phyloP scores from a whole-genome alignment of 2,797 vertebrate genomes.

The Petrocephalus schoutedeni region DNA sequence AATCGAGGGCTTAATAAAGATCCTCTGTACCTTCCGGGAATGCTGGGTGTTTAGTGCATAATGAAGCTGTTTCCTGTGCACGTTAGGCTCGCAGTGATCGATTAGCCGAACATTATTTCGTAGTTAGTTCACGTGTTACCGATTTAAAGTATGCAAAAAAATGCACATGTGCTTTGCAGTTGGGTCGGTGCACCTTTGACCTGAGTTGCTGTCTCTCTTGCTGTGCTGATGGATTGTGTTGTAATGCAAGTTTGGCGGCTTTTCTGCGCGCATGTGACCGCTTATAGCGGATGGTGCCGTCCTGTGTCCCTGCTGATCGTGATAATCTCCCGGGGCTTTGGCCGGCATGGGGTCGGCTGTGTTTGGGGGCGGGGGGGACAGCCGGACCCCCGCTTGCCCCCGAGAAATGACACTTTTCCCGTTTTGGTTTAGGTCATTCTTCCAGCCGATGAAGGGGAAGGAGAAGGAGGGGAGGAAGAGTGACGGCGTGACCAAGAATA shows the following conservation, averaged over 20 bases:
- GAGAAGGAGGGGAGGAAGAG: constrained; percentile 51
- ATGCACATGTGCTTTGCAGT: neutral
- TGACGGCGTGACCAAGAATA: constrained; percentile 42
- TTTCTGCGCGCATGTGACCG: neutral
- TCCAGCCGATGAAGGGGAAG: constrained; percentile 57
- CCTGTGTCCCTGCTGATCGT: neutral
- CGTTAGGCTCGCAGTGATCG: neutral
- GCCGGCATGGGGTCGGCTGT: neutral
- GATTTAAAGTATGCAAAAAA: neutral
- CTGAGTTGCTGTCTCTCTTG: neutral
- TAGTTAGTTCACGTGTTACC: neutral
- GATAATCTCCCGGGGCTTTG: neutral
- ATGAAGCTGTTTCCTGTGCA: neutral
- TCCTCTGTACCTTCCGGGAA: neutral
- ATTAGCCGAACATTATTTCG: neutral
- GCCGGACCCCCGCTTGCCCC: neutral
- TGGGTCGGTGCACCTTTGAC: neutral
- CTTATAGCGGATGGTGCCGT: neutral
- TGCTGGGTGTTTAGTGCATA: neutral
- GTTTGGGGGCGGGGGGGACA: neutral
- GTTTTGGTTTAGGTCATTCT: constrained; percentile 58
- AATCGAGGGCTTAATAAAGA: neutral
- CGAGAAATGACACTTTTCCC: neutral
- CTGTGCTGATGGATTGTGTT: neutral
- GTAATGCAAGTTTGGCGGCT: neutral